A percentile compares a stretch with the other conserved stretches of the same genome.
These are phyloP conservation scores for Onchidella celtica DNA, from an alignment of 2,888 invertebrate species.

Conservation along the genomic window DNA sequence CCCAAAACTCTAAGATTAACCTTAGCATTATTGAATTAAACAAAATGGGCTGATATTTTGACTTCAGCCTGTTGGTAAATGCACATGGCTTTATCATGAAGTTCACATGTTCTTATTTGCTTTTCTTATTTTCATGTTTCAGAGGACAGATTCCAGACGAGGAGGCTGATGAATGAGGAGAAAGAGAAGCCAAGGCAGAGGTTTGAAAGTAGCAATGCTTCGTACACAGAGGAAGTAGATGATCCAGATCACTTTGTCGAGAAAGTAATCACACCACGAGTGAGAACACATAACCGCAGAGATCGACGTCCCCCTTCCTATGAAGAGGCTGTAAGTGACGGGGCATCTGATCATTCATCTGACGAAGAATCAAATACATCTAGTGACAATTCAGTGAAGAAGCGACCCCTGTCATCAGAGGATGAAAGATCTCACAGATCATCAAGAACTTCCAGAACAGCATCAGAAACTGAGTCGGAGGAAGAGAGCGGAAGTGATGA, in stretches of 20 bases:
- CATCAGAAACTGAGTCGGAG: conserved; percentile 55
- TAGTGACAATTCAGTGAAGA: conserved; percentile 7
- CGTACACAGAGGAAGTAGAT: conserved; percentile 62
- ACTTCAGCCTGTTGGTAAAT: too few relatives aligned
- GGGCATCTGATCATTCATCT: conserved; percentile 30
- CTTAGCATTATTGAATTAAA: too few relatives aligned
- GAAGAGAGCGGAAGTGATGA: conserved; percentile 21
- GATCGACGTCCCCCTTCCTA: conserved; percentile 47
- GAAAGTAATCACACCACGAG: conserved; percentile 64
- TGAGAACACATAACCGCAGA: conserved; percentile 35
- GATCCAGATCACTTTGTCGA: conserved; percentile 68
- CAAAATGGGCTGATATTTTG: too few relatives aligned
- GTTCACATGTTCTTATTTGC: too few relatives aligned
- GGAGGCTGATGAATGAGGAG: conserved; percentile 21
- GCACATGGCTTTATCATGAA: too few relatives aligned
- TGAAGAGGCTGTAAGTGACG: conserved; percentile 47
- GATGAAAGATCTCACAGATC: conserved; percentile 15
- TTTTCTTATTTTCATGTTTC: too few relatives aligned
- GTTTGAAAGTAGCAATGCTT: conserved; percentile 30
- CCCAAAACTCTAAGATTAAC: too few relatives aligned
- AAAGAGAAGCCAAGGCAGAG: conserved; percentile 13
- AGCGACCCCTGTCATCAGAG: conserved; percentile 26
- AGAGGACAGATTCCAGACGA: conserved; percentile 38
- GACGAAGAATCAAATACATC: conserved; percentile 34
- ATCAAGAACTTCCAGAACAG: not conserved